Percentiles rank a stretch among this genome's conserved stretches.
Evolutionary conservation across 2,113 vertebrate genomes (phyloP).

Genomic region (Limanda limanda): DNA sequence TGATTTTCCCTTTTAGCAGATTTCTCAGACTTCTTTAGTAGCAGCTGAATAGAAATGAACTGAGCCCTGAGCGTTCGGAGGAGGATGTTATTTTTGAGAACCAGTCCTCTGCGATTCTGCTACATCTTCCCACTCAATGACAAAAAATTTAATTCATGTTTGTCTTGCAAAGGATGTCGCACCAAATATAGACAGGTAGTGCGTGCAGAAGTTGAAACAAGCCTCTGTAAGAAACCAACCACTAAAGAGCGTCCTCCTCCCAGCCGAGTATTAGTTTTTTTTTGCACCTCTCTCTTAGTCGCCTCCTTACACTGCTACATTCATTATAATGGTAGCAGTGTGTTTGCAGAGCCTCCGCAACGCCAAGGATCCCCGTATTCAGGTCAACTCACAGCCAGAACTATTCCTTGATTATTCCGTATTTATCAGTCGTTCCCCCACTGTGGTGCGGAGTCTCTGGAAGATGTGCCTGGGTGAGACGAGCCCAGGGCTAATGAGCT

Average conservation of each 20-base stretch:
- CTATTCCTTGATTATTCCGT: conserved; percentile 75
- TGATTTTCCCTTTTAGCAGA: too few relatives aligned
- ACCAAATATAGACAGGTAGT: conserved; percentile 35
- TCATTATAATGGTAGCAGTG: conserved; percentile 59
- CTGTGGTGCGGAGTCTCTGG: conserved; percentile 63
- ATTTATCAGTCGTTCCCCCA: conserved; percentile 73
- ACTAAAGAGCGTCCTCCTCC: too few relatives aligned
- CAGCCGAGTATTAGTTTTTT: conserved; percentile 26
- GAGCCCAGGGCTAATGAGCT: conserved; percentile 68
- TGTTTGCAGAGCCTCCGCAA: conserved; percentile 33
- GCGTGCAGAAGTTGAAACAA: conserved; percentile 38
- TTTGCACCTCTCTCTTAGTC: not conserved
- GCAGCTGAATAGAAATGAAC: too few relatives aligned
- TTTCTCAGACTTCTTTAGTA: not conserved
- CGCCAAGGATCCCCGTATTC: conserved; percentile 54
- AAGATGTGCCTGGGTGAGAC: conserved; percentile 57
- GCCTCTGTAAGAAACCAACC: conserved; percentile 26
- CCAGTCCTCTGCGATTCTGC: not conserved
- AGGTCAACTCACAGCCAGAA: conserved; percentile 76
- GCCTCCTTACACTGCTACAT: conserved; percentile 20
- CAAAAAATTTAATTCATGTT: conserved; percentile 17
- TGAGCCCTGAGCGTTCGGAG: not conserved
- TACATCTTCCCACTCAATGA: conserved; percentile 4
- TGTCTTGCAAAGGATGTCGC: conserved; percentile 16
- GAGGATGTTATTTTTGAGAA: conserved; percentile 6